These are phyloP conservation scores for Perca flavescens DNA, from an alignment of 2,113 vertebrate species.

Conservation along the genomic window DNA sequence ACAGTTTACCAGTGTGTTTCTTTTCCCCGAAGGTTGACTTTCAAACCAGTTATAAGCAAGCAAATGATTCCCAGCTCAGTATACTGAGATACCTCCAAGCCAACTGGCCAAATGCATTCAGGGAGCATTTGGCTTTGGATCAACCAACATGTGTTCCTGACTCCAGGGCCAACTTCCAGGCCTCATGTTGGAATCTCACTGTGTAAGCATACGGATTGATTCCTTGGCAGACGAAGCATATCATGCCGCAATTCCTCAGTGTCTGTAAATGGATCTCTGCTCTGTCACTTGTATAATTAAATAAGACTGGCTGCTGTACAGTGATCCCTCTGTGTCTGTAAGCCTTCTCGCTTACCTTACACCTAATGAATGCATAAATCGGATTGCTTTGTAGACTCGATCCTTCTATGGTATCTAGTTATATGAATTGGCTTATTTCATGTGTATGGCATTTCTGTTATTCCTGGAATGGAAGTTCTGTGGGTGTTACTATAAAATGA, in stretches of 20 bases:
- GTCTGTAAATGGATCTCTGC: conserved; percentile 38
- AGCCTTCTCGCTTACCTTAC: conserved; percentile 44
- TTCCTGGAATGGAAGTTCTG: background rate
- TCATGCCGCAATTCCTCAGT: conserved; percentile 16
- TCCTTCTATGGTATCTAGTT: conserved; percentile 42
- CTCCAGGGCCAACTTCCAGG: background rate
- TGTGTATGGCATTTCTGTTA: background rate
- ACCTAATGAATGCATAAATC: conserved; percentile 47
- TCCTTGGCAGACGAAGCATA: conserved; percentile 22
- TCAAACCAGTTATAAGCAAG: conserved; percentile 16
- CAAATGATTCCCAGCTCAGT: background rate
- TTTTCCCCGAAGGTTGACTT: background rate
- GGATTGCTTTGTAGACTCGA: conserved; percentile 22
- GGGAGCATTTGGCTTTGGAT: conserved; percentile 29
- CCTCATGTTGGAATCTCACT: conserved; percentile 14
- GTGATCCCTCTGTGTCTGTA: conserved; percentile 43
- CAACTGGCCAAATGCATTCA: conserved; percentile 4
- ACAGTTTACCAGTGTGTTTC: background rate
- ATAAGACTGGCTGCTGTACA: conserved; percentile 39
- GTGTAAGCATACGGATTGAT: background rate
- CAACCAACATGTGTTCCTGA: conserved; percentile 26
- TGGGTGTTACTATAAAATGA: background rate
- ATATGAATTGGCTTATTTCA: conserved; percentile 7
- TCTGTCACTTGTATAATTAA: conserved; percentile 57
- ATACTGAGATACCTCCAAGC: conserved; percentile 8